Percentiles rank a stretch among this genome's conserved stretches.
phyloP scores from a whole-genome alignment of 2,888 invertebrate species.

The Eueremaeus valkanovi region DNA sequence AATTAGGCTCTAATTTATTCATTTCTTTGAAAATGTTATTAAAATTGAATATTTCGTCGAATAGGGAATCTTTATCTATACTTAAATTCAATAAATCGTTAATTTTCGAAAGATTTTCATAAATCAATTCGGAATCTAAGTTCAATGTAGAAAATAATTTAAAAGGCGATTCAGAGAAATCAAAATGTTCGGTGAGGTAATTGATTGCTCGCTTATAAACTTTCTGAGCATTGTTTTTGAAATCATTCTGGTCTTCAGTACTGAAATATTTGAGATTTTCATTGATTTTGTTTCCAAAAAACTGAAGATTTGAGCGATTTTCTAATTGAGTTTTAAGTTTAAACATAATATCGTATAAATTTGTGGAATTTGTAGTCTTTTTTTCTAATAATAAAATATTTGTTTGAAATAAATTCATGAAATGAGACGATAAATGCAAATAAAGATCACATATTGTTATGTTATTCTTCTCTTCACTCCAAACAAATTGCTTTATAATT shows the following conservation, averaged over 20 bases:
- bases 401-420: background rate
- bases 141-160: background rate
- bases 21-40: background rate
- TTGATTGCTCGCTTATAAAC: background rate
- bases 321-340: background rate
- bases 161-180: background rate
- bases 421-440: background rate
- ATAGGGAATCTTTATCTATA: background rate
- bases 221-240: background rate
- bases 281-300: background rate
- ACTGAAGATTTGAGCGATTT: background rate
- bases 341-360: conserved; percentile 6
- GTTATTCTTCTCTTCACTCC: background rate
- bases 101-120: background rate
- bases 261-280: background rate
- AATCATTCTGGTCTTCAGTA: background rate
- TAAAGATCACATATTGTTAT: background rate
- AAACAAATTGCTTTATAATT: background rate
- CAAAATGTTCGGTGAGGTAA: background rate
- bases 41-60: background rate
- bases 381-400: background rate
- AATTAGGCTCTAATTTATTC: background rate
- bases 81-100: background rate
- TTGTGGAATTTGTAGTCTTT: background rate
- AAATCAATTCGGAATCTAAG: background rate